These are phyloP conservation scores for Drosophila robusta DNA, from an alignment of 2,888 invertebrate species.

Conservation along the genomic window DNA sequence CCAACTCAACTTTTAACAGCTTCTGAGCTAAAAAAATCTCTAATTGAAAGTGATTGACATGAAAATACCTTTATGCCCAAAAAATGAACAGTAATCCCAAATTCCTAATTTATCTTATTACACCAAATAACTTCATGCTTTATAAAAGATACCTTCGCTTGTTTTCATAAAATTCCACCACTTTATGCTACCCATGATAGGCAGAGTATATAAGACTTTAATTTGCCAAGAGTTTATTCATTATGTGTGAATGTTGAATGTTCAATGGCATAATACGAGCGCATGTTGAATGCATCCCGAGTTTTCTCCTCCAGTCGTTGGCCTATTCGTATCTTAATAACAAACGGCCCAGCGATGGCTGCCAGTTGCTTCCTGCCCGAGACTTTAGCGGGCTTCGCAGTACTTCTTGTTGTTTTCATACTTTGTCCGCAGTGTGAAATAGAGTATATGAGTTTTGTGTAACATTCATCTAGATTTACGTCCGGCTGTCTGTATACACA, in stretches of 20 bases:
- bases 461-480: not conserved
- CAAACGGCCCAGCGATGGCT: slow-evolving; percentile 36
- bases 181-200: too few species aligned
- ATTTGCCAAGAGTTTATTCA: slow-evolving; percentile 59
- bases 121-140: too few species aligned
- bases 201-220: slow-evolving; percentile 47
- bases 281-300: slow-evolving; percentile 30
- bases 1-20: not conserved
- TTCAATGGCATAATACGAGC: slow-evolving; percentile 34
- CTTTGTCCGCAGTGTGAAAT: not conserved
- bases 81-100: too few species aligned
- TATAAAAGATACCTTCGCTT: too few species aligned
- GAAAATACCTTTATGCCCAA: not conserved
- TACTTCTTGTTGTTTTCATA: slow-evolving; percentile 20
- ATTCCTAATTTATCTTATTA: too few species aligned
- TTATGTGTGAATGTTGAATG: slow-evolving; percentile 45
- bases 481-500: too few species aligned
- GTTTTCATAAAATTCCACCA: too few species aligned
- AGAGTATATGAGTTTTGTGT: not conserved
- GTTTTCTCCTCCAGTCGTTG: not conserved
- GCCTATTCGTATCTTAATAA: slow-evolving; percentile 36
- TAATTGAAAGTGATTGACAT: not conserved
- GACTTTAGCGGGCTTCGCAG: slow-evolving; percentile 46
- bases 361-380: slow-evolving; percentile 58
- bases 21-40: too few species aligned